Conservation (phyloP, 1,140 invertebrate genomes). For the Stegodyphus mimosarum region DNA sequence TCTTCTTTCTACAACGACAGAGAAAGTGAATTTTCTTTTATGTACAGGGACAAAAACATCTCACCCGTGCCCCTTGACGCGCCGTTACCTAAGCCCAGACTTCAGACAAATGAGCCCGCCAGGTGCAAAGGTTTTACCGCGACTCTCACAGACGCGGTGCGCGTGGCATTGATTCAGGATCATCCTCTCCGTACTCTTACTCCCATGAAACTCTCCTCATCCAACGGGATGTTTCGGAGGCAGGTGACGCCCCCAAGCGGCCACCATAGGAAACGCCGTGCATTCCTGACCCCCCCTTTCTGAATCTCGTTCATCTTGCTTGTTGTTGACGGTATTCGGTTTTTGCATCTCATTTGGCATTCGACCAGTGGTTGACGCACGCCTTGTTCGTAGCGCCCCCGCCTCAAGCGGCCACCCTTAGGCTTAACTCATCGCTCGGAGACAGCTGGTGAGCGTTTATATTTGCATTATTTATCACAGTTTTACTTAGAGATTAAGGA, state of each 20-base stretch:
- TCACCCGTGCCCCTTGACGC: neutral
- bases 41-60: neutral
- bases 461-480: too few species aligned
- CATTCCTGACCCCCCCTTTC: neutral
- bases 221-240: neutral
- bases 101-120: neutral
- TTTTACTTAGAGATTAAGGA: too few species aligned
- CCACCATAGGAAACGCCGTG: neutral
- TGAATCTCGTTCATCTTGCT: neutral
- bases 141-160: neutral
- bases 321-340: slow-evolving; percentile 9
- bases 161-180: neutral
- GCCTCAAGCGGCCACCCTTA: neutral
- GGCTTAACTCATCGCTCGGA: too few species aligned
- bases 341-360: slow-evolving; percentile 56
- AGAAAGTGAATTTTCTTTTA: too few species aligned
- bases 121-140: neutral
- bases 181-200: neutral
- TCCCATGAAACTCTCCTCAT: too few species aligned
- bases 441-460: too few species aligned
- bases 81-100: slow-evolving; percentile 22
- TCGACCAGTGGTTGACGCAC: slow-evolving; percentile 26
- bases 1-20: too few species aligned
- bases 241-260: slow-evolving; percentile 24
- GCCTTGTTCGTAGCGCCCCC: slow-evolving; percentile 2